phyloP scores from a whole-genome alignment of 2,888 invertebrate genomes.

The Cordilura impudica region DNA sequence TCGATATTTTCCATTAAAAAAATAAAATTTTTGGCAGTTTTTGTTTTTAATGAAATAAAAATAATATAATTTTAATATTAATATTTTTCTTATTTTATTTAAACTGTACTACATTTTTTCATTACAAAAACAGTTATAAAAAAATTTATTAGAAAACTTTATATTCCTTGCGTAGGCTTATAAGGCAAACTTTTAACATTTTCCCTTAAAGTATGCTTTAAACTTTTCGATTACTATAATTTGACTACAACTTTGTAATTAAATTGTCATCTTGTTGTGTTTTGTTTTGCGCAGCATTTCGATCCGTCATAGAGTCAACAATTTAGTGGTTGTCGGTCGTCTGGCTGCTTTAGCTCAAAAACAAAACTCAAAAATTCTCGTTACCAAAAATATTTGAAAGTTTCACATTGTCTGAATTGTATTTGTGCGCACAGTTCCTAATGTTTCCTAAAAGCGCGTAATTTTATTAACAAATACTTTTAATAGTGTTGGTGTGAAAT shows the following conservation, averaged over 20 bases:
- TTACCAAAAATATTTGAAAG: not conserved
- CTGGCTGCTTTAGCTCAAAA: not conserved
- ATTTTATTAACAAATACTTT: conserved; percentile 35
- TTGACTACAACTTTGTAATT: conserved; percentile 24
- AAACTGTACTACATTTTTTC: too few species aligned
- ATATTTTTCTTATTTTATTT: too few species aligned
- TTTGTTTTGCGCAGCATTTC: not conserved
- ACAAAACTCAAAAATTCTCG: not conserved
- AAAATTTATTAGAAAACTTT: too few species aligned
- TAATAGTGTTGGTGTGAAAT: conserved; percentile 15
- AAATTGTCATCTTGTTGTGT: conserved; percentile 23
- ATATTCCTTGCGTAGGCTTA: too few species aligned
- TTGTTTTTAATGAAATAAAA: too few species aligned
- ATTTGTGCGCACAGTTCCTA: not conserved
- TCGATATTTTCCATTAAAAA: too few species aligned
- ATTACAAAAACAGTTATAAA: too few species aligned
- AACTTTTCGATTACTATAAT: conserved; percentile 23
- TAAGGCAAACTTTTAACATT: too few species aligned
- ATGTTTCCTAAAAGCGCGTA: not conserved
- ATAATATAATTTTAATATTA: too few species aligned
- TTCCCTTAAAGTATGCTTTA: conserved; percentile 29
- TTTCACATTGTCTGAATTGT: not conserved
- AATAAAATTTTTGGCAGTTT: too few species aligned
- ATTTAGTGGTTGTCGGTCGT: not conserved
- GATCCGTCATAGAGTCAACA: not conserved